These are phyloP conservation scores for Tortrix viridana DNA, from an alignment of 2,888 invertebrate species.

Conservation along the genomic window DNA sequence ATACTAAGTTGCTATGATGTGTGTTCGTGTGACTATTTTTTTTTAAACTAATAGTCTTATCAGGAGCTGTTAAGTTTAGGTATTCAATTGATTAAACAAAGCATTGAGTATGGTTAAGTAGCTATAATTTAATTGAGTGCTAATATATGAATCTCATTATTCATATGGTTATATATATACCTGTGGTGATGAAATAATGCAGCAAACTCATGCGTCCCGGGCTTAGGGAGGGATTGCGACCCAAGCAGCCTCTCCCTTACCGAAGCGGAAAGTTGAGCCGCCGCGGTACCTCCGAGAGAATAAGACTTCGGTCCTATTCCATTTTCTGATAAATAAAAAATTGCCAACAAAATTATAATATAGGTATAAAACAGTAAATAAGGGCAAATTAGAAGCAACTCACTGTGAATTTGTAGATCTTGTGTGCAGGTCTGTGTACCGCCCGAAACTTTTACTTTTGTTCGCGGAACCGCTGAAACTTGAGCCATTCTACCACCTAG, in stretches of 20 bases:
- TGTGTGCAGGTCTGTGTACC: slow-evolving; percentile 95
- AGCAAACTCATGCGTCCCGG: slow-evolving; percentile 88
- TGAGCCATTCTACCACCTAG: slow-evolving; percentile 88
- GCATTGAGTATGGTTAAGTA: too few species aligned
- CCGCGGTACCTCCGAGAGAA: slow-evolving; percentile 92
- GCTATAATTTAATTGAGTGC: too few species aligned
- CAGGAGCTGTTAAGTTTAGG: too few species aligned
- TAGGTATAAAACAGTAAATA: neutral
- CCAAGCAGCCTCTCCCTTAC: slow-evolving; percentile 93
- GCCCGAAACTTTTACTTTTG: slow-evolving; percentile 95
- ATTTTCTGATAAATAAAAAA: slow-evolving; percentile 78
- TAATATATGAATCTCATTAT: slow-evolving; percentile 2
- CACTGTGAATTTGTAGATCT: slow-evolving; percentile 88
- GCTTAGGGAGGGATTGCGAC: slow-evolving; percentile 94
- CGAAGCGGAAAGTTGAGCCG: slow-evolving; percentile 93
- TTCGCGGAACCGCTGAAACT: slow-evolving; percentile 93
- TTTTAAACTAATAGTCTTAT: too few species aligned
- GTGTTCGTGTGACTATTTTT: too few species aligned
- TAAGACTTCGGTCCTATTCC: slow-evolving; percentile 93
- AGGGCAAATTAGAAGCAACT: slow-evolving; percentile 52
- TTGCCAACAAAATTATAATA: neutral
- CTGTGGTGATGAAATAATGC: slow-evolving; percentile 86
- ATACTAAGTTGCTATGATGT: too few species aligned
- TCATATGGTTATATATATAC: too few species aligned
- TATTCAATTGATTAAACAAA: too few species aligned